Evolutionary conservation across 1,140 invertebrate species (phyloP).

Genomic region (Homalodisca vitripennis): DNA sequence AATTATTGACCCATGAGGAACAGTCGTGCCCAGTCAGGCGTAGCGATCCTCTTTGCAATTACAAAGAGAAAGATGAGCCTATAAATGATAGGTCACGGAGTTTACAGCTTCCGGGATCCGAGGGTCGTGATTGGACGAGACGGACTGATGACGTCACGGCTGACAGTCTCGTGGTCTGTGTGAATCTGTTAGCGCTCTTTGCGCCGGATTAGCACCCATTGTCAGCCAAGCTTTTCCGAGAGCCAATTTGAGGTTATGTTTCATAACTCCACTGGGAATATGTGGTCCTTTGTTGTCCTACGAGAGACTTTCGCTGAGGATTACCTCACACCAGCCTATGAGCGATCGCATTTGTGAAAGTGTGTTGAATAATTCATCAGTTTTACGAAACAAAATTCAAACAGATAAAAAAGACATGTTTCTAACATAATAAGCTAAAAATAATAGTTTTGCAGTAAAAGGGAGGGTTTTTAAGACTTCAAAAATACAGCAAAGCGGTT

Average conservation of each 20-base stretch:
- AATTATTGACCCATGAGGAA: not conserved
- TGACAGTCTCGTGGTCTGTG: not conserved
- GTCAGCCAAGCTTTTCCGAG: constrained; percentile 1
- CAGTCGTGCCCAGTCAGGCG: not conserved
- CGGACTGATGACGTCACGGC: not conserved
- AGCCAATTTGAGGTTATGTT: not conserved
- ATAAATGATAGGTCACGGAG: not conserved
- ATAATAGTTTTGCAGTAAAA: too few species aligned
- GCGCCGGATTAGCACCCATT: constrained; percentile 6
- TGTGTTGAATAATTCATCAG: too few species aligned
- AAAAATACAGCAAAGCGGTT: too few species aligned
- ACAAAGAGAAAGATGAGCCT: constrained; percentile 15
- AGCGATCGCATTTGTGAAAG: too few species aligned
- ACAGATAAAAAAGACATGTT: too few species aligned
- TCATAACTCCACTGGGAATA: not conserved
- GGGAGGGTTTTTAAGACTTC: too few species aligned
- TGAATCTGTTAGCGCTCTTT: not conserved
- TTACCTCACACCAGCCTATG: too few species aligned
- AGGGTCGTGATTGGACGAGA: not conserved
- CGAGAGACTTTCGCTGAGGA: too few species aligned
- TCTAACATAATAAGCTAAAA: too few species aligned
- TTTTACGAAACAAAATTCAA: too few species aligned
- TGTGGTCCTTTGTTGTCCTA: not conserved
- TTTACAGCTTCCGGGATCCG: constrained; percentile 7
- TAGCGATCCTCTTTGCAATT: constrained; percentile 2